Evolutionary conservation across 2,113 vertebrate genomes (phyloP).

Genomic region (Helogale parvula): DNA sequence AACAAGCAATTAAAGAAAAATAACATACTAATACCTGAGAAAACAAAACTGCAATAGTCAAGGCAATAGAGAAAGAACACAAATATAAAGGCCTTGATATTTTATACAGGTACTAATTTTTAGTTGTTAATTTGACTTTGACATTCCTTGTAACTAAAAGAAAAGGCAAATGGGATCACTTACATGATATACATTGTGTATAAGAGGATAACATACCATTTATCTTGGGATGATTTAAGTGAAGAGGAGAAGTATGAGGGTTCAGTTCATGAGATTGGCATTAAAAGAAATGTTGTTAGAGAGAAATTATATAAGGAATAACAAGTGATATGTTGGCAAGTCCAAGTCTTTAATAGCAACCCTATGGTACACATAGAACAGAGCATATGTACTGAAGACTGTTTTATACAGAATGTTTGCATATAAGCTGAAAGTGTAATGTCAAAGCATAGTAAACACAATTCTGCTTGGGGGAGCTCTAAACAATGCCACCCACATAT

Average conservation of each 20-base stretch:
- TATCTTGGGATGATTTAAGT: not conserved
- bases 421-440: not conserved
- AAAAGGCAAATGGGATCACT: not conserved
- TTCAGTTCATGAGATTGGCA: not conserved
- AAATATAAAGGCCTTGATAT: not conserved
- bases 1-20: conserved; percentile 7
- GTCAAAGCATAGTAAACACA: not conserved
- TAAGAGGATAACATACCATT: not conserved
- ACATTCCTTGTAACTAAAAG: not conserved
- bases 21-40: not conserved
- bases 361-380: not conserved
- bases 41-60: not conserved
- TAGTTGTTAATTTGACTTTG: conserved; percentile 9
- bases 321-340: not conserved
- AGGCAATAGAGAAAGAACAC: not conserved
- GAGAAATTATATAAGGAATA: not conserved
- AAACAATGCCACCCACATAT: not conserved
- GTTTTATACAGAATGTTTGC: not conserved
- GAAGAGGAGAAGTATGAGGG: not conserved
- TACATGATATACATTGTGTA: not conserved
- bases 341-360: not conserved
- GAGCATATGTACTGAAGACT: not conserved
- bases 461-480: not conserved
- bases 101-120: not conserved
- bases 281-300: not conserved